Evolutionary conservation across 2,888 invertebrate species (phyloP), one percentile per base, ranked within the genome.

Genomic region (Ditylenchus weischeri): DNA sequence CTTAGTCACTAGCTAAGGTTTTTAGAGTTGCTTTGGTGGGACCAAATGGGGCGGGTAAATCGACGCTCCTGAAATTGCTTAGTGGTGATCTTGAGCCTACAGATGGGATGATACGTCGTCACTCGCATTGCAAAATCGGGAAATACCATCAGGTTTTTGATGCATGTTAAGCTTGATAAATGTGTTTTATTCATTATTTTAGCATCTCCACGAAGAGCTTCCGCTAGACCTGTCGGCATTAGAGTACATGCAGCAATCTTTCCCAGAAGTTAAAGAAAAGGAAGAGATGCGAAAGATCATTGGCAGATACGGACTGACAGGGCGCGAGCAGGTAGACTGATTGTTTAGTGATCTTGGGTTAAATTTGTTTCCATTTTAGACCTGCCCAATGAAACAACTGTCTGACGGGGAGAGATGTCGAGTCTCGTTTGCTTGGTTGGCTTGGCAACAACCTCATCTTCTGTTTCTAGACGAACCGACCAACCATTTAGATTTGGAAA

Each of bases 221-320:
- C 95, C 98, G 85, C 86, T 98, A 83, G 92, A 95, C 83, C 86
- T 91, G 76, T 92, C 94, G 29, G 95, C 98, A 13, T 86, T 99
- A 54, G 96, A 98, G 78, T 99, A 95, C 85, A 98, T 99, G 96
- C 89, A 96, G 91, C 90, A 89, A 82, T 88, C 90, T 78, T 99
- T 93, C 85, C 96, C 98, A 0, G 92, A 91, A 15, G 90, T 98
- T 10, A 93, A 95, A 79, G 98, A 99, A 84, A 89, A 91, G 38
- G 98, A 99, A 85, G 96, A 95, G 85, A 96, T 98, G 96, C 88
- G 98, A 68, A 94, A 93, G 86, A 96, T 98, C 77, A 93, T 99
- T 79, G 98, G 98, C 0, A 88, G 96, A 67, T 99, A 95, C 84
- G 98, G 98, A 0, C 87, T 99, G 61, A 92, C 96, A 0, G 98